A percentile compares a stretch with the other conserved stretches of the same genome.
Conservation (phyloP, 2,888 invertebrate species). For the Dryobota labecula region DNA sequence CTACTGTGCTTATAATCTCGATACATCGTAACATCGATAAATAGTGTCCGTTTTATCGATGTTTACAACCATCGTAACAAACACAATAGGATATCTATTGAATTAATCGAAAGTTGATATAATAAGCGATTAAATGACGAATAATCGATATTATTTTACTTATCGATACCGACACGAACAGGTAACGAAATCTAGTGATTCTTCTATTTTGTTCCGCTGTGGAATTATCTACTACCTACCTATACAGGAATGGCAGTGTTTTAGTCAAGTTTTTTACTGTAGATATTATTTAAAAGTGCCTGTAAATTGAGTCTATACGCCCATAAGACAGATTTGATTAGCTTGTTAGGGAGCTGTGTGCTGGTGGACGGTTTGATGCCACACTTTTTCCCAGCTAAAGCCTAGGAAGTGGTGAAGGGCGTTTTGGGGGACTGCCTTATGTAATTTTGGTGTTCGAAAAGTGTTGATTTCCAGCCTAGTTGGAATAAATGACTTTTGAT, state of each 20-base stretch:
- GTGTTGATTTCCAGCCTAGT: too few relatives aligned
- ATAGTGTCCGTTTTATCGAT: conserved; percentile 23
- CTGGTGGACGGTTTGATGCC: too few relatives aligned
- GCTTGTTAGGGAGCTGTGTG: too few relatives aligned
- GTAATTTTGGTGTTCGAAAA: too few relatives aligned
- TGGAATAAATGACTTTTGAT: too few relatives aligned
- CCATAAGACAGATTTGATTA: background rate
- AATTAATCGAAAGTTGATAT: conserved; percentile 30
- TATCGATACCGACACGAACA: conserved; percentile 37
- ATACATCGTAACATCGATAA: conserved; percentile 25
- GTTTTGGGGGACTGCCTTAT: too few relatives aligned
- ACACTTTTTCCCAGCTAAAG: too few relatives aligned
- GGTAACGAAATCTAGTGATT: conserved; percentile 49
- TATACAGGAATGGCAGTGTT: conserved; percentile 62
- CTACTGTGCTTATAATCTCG: conserved; percentile 25
- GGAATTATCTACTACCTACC: conserved; percentile 41
- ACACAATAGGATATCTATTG: conserved; percentile 23
- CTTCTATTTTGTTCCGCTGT: conserved; percentile 29
- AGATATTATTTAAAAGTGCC: conserved; percentile 50
- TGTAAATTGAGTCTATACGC: background rate
- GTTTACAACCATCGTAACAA: conserved; percentile 7
- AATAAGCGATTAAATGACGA: conserved; percentile 39
- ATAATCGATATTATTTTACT: conserved; percentile 46
- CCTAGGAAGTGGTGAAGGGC: too few relatives aligned
- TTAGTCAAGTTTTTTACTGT: conserved; percentile 29